Conservation (phyloP, 2,888 invertebrate species). For the Cantharis rustica region DNA sequence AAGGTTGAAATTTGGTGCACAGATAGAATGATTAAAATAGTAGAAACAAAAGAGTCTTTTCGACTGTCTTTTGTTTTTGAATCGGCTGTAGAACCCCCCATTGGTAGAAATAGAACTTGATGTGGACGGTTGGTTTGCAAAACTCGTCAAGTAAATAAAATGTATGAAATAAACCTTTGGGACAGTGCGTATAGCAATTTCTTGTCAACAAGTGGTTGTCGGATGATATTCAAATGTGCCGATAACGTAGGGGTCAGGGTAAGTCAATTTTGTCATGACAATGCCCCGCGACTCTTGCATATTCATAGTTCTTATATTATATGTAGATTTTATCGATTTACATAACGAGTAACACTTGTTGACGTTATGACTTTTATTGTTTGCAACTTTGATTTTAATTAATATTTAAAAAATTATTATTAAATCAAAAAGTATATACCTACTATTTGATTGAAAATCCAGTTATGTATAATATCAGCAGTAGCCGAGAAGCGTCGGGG, state of each 20-base stretch:
- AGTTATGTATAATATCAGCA: too few relatives aligned
- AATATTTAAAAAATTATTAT: background rate
- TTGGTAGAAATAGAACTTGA: background rate
- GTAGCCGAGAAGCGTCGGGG: too few relatives aligned
- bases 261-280: slow-evolving; percentile 46
- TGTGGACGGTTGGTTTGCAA: background rate
- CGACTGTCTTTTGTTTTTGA: too few relatives aligned
- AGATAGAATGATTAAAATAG: too few relatives aligned
- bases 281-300: slow-evolving; percentile 46
- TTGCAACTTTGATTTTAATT: background rate
- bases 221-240: slow-evolving; percentile 36
- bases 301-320: slow-evolving; percentile 51
- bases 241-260: slow-evolving; percentile 47
- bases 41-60: too few relatives aligned
- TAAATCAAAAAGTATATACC: too few relatives aligned
- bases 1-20: too few relatives aligned
- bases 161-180: background rate
- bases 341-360: slow-evolving; percentile 49
- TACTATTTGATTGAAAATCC: too few relatives aligned
- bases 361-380: slow-evolving; percentile 37
- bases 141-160: background rate
- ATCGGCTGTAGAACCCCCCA: too few relatives aligned
- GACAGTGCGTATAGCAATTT: slow-evolving; percentile 20
- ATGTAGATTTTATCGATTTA: slow-evolving; percentile 50
- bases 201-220: slow-evolving; percentile 33